These are phyloP conservation scores for Channa argus DNA, from an alignment of 2,113 vertebrate genomes.

Conservation along the genomic window DNA sequence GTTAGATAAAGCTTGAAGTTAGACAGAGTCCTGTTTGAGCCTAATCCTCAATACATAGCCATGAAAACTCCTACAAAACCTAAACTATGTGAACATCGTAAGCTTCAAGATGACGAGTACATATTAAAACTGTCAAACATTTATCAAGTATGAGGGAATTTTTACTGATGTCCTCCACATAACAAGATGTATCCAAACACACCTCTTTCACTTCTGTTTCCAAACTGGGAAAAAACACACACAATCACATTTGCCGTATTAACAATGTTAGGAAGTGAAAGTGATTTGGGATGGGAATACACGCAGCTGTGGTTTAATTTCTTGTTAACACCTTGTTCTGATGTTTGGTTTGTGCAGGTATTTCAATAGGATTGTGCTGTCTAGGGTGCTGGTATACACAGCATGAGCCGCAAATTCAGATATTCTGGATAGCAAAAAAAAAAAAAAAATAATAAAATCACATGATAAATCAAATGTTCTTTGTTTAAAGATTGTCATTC, in stretches of 20 bases:
- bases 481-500: neutral
- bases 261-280: slow-evolving; percentile 10
- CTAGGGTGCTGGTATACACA: too few species aligned
- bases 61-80: slow-evolving; percentile 48
- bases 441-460: neutral
- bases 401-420: too few species aligned
- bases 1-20: slow-evolving; percentile 19
- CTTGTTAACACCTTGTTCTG: neutral
- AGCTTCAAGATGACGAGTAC: neutral
- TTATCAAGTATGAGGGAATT: neutral
- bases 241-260: neutral
- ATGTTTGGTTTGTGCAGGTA: neutral
- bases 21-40: slow-evolving; percentile 57
- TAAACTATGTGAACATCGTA: slow-evolving; percentile 29
- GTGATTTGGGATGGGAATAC: neutral
- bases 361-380: too few species aligned
- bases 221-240: slow-evolving; percentile 13
- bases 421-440: neutral
- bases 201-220: slow-evolving; percentile 40
- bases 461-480: neutral
- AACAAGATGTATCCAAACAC: neutral
- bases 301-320: neutral
- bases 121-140: too few species aligned
- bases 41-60: slow-evolving; percentile 40
- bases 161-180: slow-evolving; percentile 32